Conservation (phyloP, 2,888 invertebrate species). For the Xestia sexstrigata region DNA sequence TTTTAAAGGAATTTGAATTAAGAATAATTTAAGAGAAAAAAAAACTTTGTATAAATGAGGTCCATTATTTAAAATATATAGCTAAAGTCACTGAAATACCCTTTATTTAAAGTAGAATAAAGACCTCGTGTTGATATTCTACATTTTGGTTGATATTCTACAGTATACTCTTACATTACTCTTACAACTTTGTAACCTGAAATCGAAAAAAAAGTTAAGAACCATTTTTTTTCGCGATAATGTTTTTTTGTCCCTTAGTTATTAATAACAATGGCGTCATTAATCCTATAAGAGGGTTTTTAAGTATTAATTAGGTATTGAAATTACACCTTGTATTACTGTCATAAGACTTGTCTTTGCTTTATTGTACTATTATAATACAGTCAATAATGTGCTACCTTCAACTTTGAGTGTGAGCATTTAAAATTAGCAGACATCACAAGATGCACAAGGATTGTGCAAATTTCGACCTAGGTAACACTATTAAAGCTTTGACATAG, state of each 20-base stretch:
- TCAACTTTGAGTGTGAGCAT: slow-evolving; percentile 36
- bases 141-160: too few species aligned
- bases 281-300: background rate
- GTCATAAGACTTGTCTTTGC: background rate
- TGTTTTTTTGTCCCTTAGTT: background rate
- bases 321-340: background rate
- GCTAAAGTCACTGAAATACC: too few species aligned
- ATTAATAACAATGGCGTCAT: background rate
- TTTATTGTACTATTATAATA: background rate
- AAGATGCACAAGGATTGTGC: slow-evolving; percentile 29
- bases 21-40: background rate
- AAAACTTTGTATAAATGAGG: too few species aligned
- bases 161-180: too few species aligned
- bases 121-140: too few species aligned
- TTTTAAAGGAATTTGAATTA: background rate
- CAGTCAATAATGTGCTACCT: slow-evolving; percentile 15
- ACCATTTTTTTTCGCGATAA: background rate
- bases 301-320: background rate
- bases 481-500: background rate
- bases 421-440: slow-evolving; percentile 37
- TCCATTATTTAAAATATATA: too few species aligned
- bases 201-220: background rate
- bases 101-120: background rate
- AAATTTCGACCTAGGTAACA: slow-evolving; percentile 32
- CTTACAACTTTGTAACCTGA: background rate